Evolutionary conservation across 2,113 vertebrate genomes (phyloP), one percentile per base, ranked within the genome.

Genomic region (Polypterus bichir): DNA sequence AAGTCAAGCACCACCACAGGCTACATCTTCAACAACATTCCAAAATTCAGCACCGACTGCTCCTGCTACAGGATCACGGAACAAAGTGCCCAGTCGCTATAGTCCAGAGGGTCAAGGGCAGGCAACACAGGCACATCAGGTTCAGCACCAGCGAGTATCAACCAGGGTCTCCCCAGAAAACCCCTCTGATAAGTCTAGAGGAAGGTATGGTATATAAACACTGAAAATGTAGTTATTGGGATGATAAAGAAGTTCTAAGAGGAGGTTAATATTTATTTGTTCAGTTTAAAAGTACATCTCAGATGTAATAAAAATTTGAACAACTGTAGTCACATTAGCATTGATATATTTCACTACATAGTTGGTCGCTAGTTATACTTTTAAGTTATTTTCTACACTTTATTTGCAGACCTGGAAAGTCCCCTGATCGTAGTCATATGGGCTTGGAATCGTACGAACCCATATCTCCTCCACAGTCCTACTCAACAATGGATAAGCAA

Each of bases 101-200:
- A 97, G 94, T 76, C 92, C 96, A 0, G 96, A 98, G 72, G 82
- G 88, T 1, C 92, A 91, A 68, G 6, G 82, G 0, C 88, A 87
- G 64, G 11, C 83, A 7, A 69, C 79, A 27, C 81, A 85, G 44
- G 56, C 47, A 9, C 64, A 61, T 7, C 49, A 66, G 6, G n/a
- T 71, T 4, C 82, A 83, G 69, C 92, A 93, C 73, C 92, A 90
- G 76, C 89, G 93, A 64, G 81, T 89, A 4, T 73, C 88, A 59
- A 88, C 86, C 68, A 86, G 94, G 66, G 86, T 98, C 69, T 98
- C 96, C 58, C 92, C 94, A 49, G 96, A 98, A 72, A 94, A 86
- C 44, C 73, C 84, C 8, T 66, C 86, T 2, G 94, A 98, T 66
- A 98, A 97, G 75, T 73, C 87, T 68, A 86, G 94, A 77, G 75